Percentiles rank a stretch among this genome's conserved stretches.
Evolutionary conservation across 2,888 invertebrate genomes (phyloP).

Genomic region (Panzeria rudis): DNA sequence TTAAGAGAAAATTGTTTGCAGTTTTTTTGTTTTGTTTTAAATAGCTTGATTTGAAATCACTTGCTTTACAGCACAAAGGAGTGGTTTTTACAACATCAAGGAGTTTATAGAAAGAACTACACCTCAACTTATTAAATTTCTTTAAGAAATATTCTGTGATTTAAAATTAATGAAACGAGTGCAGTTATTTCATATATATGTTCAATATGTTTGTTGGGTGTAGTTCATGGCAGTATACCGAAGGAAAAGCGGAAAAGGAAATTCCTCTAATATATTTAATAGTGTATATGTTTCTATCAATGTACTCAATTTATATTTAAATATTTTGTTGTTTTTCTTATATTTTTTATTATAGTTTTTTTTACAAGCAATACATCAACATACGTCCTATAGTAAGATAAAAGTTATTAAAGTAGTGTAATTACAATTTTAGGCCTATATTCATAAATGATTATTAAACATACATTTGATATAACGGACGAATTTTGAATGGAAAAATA

Average conservation of each 20-base stretch:
- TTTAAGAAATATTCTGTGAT: slow-evolving; percentile 49
- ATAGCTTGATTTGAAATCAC: neutral
- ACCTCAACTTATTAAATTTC: slow-evolving; percentile 20
- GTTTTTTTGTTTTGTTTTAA: too few species aligned
- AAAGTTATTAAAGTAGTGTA: slow-evolving; percentile 38
- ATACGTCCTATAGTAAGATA: slow-evolving; percentile 66
- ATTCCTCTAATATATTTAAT: slow-evolving; percentile 18
- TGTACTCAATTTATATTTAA: slow-evolving; percentile 53
- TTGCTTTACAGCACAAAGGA: neutral
- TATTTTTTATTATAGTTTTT: slow-evolving; percentile 16
- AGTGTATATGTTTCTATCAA: slow-evolving; percentile 24
- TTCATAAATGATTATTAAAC: neutral
- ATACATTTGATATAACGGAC: neutral
- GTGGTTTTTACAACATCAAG: too few species aligned
- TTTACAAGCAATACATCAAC: slow-evolving; percentile 57
- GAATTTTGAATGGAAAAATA: neutral
- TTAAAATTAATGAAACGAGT: slow-evolving; percentile 29
- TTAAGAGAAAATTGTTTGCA: too few species aligned
- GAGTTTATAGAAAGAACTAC: slow-evolving; percentile 3
- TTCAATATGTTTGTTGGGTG: slow-evolving; percentile 14
- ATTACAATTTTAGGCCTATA: neutral
- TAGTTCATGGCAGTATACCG: slow-evolving; percentile 19
- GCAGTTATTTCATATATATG: too few species aligned
- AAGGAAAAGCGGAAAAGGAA: neutral
- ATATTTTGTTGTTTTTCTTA: slow-evolving; percentile 31